Base-by-base conservation (phyloP, 2,797 vertebrate genomes). In the Mionectes olivaceus region DNA sequence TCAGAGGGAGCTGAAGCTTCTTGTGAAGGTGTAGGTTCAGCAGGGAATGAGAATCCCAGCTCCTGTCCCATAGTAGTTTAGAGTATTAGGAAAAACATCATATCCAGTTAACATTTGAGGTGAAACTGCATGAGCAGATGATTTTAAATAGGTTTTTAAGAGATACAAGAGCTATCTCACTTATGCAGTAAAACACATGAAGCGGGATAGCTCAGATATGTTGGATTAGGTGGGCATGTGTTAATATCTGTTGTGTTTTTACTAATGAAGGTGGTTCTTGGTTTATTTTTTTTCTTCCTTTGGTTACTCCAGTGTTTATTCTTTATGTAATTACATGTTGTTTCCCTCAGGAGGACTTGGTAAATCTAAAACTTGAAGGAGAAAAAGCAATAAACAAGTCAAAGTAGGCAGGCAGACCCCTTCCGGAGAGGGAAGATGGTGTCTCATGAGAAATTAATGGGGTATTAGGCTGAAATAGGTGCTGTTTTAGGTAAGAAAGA, bases 81-180 rank as follows among this genome's bases (percentile, higher is more conserved):
- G 50, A 60, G 10, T 24, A 11, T 52, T 55, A 63, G 11, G 44
- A 43, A 60, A 17, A 71, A 24, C 1, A 9, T 30, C 1, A 0
- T 25, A 28, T 49, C n/a, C 52, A 19, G 7, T 60, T 49, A 76
- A 43, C 3, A 8, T 56, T 30, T 53, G 23, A 41, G 33, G 60
- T 44, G 25, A 65, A 84, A 27, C 59, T 61, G 15, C 21, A 19
- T 16, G 8, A 12, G 9, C 19, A 46, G 60, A 9, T 77, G 27
- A 61, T 27, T 57, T 90, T 7, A 65, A 80, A 37, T 9, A 33
- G 25, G 2, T 61, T 50, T 83, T 70, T 13, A 10, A 47, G 24
- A 22, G 2, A 5, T 16, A 0, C 0, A 16, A 56, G 16, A 37
- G 6, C 8, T 57, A 30, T 27, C 39, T 65, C 3, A 2, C 11